phyloP scores from a whole-genome alignment of 1,140 invertebrate species.

The Amyelois transitella region DNA sequence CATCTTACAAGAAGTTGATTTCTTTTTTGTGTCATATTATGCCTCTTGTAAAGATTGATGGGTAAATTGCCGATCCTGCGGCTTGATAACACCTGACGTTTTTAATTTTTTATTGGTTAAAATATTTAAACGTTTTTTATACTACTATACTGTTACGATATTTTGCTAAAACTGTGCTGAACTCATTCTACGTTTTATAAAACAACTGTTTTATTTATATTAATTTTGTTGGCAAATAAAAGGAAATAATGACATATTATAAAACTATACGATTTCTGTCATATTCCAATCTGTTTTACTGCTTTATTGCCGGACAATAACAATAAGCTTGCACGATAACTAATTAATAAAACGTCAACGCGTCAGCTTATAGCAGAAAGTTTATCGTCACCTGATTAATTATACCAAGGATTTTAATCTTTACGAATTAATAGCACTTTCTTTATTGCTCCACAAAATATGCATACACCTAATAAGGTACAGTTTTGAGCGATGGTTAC shows the following conservation, averaged over 20 bases:
- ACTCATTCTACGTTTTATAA: too few relatives aligned
- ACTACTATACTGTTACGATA: too few relatives aligned
- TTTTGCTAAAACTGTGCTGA: too few relatives aligned
- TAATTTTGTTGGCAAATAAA: too few relatives aligned
- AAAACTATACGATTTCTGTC: too few relatives aligned
- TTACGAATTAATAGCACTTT: neutral
- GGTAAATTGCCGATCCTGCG: neutral
- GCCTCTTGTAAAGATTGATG: constrained; percentile 5
- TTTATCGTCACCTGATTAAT: neutral
- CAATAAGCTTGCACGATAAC: too few relatives aligned
- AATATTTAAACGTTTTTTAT: too few relatives aligned
- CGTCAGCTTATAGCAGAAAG: neutral
- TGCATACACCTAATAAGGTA: constrained; percentile 21
- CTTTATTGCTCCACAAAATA: constrained; percentile 24
- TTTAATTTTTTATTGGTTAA: neutral
- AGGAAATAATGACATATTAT: too few relatives aligned
- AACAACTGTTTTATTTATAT: too few relatives aligned
- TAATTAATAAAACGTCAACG: too few relatives aligned
- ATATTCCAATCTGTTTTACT: too few relatives aligned
- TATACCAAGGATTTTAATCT: neutral
- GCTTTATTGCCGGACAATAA: too few relatives aligned
- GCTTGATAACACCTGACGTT: neutral
- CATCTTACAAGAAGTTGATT: constrained; percentile 6
- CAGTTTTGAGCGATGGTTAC: constrained; percentile 36
- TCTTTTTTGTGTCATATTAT: constrained; percentile 5